phyloP scores from a whole-genome alignment of 2,888 invertebrate genomes.

The Nemotelus pantherinus region DNA sequence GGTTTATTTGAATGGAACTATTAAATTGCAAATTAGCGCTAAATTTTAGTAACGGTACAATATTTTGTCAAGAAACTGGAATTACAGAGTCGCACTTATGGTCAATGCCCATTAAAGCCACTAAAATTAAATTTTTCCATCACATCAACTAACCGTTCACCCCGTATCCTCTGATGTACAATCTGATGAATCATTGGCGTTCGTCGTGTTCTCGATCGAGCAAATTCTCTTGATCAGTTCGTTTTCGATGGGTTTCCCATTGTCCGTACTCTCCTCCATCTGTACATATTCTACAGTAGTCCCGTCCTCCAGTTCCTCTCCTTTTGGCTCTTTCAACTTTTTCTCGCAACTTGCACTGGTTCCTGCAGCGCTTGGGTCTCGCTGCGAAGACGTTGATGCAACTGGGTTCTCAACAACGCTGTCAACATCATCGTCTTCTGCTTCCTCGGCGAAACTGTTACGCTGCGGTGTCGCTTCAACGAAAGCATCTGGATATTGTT shows the following conservation, averaged over 20 bases:
- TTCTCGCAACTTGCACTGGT: slow-evolving; percentile 16
- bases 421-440: slow-evolving; percentile 64
- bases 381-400: slow-evolving; percentile 27
- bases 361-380: not conserved
- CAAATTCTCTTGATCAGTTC: slow-evolving; percentile 65
- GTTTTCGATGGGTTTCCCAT: slow-evolving; percentile 63
- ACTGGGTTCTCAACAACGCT: slow-evolving; percentile 54
- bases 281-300: slow-evolving; percentile 64
- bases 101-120: too few relatives aligned
- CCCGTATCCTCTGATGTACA: slow-evolving; percentile 71
- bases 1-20: too few relatives aligned
- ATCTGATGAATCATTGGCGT: slow-evolving; percentile 74
- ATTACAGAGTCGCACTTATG: too few relatives aligned
- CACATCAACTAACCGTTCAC: slow-evolving; percentile 51
- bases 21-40: too few relatives aligned
- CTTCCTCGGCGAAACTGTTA: slow-evolving; percentile 65
- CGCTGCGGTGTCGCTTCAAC: slow-evolving; percentile 68
- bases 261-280: slow-evolving; percentile 64
- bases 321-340: slow-evolving; percentile 49
- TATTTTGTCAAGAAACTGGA: too few relatives aligned
- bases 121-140: too few relatives aligned
- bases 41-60: too few relatives aligned
- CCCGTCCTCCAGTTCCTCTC: slow-evolving; percentile 50
- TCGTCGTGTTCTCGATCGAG: slow-evolving; percentile 72
- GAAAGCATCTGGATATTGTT: slow-evolving; percentile 75